A percentile compares a stretch with the other conserved stretches of the same genome.
Evolutionary conservation across 2,888 invertebrate genomes (phyloP).

Genomic region (Cerceris ruficornis): DNA sequence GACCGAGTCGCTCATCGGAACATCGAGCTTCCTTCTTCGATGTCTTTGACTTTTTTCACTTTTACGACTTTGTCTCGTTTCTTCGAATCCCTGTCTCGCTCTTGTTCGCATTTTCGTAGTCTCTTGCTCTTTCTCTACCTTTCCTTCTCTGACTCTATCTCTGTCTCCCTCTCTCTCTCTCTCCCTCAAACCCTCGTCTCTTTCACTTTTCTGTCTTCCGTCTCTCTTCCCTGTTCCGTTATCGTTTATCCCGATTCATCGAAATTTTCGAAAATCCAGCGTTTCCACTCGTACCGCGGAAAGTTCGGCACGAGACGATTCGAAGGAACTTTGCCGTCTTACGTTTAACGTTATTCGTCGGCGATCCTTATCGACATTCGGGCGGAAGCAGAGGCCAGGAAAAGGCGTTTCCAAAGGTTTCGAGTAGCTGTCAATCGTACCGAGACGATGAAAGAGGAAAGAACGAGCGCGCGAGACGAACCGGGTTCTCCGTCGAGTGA

Average conservation of each 20-base stretch:
- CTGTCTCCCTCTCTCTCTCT: conserved; percentile 2
- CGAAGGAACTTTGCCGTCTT: too few relatives aligned
- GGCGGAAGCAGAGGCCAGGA: conserved; percentile 11
- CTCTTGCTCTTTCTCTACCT: conserved; percentile 10
- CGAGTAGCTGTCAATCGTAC: conserved; percentile 32
- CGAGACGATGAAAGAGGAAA: conserved; percentile 16
- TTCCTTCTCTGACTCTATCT: conserved; percentile 15
- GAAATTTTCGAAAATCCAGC: not conserved
- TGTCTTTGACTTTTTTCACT: not conserved
- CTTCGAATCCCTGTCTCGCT: not conserved
- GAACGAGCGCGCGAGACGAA: conserved; percentile 5
- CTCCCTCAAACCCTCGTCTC: not conserved
- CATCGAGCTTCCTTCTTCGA: not conserved
- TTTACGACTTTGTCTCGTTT: not conserved
- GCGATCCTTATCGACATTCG: conserved; percentile 17
- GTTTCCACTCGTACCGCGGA: too few relatives aligned
- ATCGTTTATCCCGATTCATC: not conserved
- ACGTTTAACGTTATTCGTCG: not conserved
- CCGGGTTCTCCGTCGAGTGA: conserved; percentile 49
- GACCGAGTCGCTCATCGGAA: not conserved
- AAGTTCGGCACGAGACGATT: too few relatives aligned
- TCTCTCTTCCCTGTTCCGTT: not conserved
- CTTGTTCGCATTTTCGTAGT: conserved; percentile 13
- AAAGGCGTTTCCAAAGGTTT: conserved; percentile 51
- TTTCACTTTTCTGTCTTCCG: conserved; percentile 4